Evolutionary conservation across 2,888 invertebrate genomes (phyloP), one percentile per base, ranked within the genome.

Genomic region (Athalia rosae): DNA sequence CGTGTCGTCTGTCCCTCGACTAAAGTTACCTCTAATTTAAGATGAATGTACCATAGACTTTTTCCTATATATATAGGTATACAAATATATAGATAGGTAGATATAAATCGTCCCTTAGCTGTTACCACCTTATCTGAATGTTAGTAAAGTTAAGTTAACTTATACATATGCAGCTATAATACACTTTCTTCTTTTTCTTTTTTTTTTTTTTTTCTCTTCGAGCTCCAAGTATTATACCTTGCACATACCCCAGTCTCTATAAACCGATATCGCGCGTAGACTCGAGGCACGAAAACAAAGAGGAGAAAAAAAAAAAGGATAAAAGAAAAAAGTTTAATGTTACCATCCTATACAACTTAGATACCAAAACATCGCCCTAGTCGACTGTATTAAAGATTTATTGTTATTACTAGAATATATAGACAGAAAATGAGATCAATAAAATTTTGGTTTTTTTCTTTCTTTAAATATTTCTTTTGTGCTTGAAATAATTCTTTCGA

Each of bases 321-420:
- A n/a, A 53, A 9, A 41, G 66, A 13, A 48, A 69, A 48, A 58
- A 77, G 41, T 77, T 67, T 67, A 58, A 67, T 61, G 69, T 74
- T 62, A 62, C 74, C 74, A 61, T 74, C 61, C 74, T 61, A 61
- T 48, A 48, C 1, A 8, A 74, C 59, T 67, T 64, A 71, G 69
- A 79, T 67, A 76, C 79, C 78, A 79, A 78, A 80, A 80, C 80
- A 79, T 83, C 81, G 82, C 79, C 83, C 87, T 87, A 87, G 87
- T 87, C 87, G 84, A 83, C 79, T 83, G 82, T 84, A 85, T 84
- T 85, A 83, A 84, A 86, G 80, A 84, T 84, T 85, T 84, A 82
- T 87, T 86, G 85, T 86, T 84, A 85, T 79, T 74, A 28, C 50
- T 61, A 61, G 62, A 62, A 66, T 43, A 66, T 43, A 74, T 62